Base-by-base conservation (phyloP, 2,888 invertebrate species). In the Cryptocheilus praepositus region DNA sequence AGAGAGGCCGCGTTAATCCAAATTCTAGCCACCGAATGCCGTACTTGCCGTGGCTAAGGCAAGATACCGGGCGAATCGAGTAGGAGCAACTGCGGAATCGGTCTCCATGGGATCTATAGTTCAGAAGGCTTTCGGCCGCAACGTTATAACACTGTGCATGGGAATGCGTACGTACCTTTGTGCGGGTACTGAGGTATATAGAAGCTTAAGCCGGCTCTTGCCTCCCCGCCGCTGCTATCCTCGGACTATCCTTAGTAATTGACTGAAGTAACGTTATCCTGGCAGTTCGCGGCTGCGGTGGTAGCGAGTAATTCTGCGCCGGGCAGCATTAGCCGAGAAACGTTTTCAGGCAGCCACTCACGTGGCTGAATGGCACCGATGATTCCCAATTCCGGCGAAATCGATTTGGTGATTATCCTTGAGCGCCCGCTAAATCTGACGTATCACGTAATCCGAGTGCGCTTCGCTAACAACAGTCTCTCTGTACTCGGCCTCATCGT, bases 241-340 rank as follows among this genome's bases (percentile, higher is more conserved):
- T 1, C 16, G 11, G 57, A 43, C 73, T 69, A 67, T 60, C 61
- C 67, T 25, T 46, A n/a, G 61, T 68, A 74, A 77, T 67, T 67
- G 64, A 64, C 44, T 36, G 54, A 43, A 52, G 53, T 61, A 28
- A 64, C 76, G 73, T 76, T 71, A 76, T 77, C 71, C 71, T 60
- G 66, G 59, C 64, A 70, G 73, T 79, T 77, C 53, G 70, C 64
- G 64, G 58, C 61, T 45, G 52, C 62, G 55, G 21, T 59, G 60
- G 66, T 59, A 25, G 45, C 18, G 43, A 54, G 75, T 67, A 77
- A 71, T 78, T 75, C 67, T 70, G 65, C 61, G 58, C 64, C 51
- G 22, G 52, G 21, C 55, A 51, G 54, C 59, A 61, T 71, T 74
- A 77, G 64, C 61, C 62, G 64, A 45, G 53, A 57, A 46, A 59